Conservation (phyloP, 2,797 vertebrate genomes). For the Poeciliopsis paucimaculata region DNA sequence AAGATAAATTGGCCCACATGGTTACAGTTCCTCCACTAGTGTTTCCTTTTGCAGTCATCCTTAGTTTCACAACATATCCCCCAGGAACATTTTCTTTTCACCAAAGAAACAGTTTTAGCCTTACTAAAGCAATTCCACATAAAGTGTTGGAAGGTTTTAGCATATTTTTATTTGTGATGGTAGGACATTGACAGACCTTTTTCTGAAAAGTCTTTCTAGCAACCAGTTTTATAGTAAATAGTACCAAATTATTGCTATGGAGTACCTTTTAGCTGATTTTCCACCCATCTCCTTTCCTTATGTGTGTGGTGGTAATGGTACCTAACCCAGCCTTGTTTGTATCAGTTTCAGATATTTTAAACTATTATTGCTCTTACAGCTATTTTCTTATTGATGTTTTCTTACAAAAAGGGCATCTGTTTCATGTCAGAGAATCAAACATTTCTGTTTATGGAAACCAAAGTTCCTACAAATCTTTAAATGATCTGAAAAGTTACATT, state of each 20-base stretch:
- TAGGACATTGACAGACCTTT: neutral
- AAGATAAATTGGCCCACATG: neutral
- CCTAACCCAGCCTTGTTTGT: neutral
- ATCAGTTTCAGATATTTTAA: neutral
- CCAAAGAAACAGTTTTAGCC: neutral
- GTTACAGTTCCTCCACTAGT: neutral
- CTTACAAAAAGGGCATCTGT: neutral
- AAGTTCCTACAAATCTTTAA: neutral
- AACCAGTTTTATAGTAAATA: neutral
- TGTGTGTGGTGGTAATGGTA: neutral
- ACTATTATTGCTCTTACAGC: neutral
- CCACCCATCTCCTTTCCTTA: no score
- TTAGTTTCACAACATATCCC: neutral
- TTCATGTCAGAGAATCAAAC: neutral
- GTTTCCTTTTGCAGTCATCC: neutral
- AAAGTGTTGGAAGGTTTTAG: neutral
- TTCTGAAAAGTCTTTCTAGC: neutral
- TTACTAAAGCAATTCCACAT: neutral
- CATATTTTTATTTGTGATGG: neutral
- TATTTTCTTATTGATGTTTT: neutral
- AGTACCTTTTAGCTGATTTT: neutral
- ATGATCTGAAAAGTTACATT: neutral
- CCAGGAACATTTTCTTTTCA: neutral
- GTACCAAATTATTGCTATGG: neutral
- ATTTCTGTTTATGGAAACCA: no score